Conservation (phyloP, 2,888 invertebrate genomes). For the Agonum fuliginosum region DNA sequence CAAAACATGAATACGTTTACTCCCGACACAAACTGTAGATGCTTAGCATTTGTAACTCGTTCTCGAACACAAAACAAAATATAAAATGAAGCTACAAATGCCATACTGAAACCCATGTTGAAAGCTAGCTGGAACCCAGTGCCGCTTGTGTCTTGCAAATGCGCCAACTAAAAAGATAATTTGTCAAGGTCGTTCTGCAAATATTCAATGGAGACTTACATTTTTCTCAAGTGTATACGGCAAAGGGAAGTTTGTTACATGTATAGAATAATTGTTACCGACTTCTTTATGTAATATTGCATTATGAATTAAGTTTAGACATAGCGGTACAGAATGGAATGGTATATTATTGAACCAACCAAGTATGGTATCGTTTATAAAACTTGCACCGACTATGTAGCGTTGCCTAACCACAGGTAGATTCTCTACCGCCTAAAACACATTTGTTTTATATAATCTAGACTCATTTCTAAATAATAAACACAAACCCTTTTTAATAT, state of each 20-base stretch:
- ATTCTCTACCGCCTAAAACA: slow-evolving; percentile 66
- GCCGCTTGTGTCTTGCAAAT: slow-evolving; percentile 63
- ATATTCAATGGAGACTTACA: too few species aligned
- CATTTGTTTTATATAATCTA: slow-evolving; percentile 14
- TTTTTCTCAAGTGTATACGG: slow-evolving; percentile 77
- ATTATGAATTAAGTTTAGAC: slow-evolving; percentile 79
- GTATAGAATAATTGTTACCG: slow-evolving; percentile 66
- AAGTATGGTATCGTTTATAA: slow-evolving; percentile 72
- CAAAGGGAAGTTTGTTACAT: slow-evolving; percentile 81
- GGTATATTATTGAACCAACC: slow-evolving; percentile 89
- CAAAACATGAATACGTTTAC: slow-evolving; percentile 81
- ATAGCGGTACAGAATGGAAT: slow-evolving; percentile 82
- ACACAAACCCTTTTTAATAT: slow-evolving; percentile 72
- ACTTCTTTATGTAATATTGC: slow-evolving; percentile 74
- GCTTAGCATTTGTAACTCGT: slow-evolving; percentile 79
- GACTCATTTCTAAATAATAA: slow-evolving; percentile 1
- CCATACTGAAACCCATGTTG: slow-evolving; percentile 83
- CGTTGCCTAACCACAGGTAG: slow-evolving; percentile 67
- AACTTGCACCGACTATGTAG: slow-evolving; percentile 77
- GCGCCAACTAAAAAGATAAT: slow-evolving; percentile 61
- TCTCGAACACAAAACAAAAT: slow-evolving; percentile 80
- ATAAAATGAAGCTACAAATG: slow-evolving; percentile 80
- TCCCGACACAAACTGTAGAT: slow-evolving; percentile 84
- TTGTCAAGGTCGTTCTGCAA: too few species aligned
- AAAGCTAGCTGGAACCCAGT: slow-evolving; percentile 78